Conservation (phyloP, 2,888 invertebrate species). For the Allophyes oxyacanthae region DNA sequence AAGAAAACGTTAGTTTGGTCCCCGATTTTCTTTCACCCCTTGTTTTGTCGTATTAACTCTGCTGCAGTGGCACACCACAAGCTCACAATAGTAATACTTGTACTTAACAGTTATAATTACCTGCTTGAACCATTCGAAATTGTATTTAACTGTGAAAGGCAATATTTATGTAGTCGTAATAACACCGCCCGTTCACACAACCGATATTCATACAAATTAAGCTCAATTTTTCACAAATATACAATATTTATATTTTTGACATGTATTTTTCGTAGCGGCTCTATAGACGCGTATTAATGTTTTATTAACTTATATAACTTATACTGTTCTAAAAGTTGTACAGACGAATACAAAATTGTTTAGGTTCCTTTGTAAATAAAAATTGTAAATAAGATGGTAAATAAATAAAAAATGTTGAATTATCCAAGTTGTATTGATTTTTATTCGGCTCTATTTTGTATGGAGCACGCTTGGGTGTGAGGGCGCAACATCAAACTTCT, state of each 20-base stretch:
- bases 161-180: too few relatives aligned
- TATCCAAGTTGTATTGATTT: constrained; percentile 12
- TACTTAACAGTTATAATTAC: too few relatives aligned
- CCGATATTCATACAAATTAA: constrained; percentile 1
- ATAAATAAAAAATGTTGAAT: constrained; percentile 28
- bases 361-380: constrained; percentile 49
- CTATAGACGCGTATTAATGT: constrained; percentile 9
- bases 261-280: constrained; percentile 31
- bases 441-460: not conserved
- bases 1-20: too few relatives aligned
- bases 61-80: too few relatives aligned
- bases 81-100: too few relatives aligned
- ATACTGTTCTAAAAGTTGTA: constrained; percentile 31
- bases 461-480: too few relatives aligned
- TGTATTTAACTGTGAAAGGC: too few relatives aligned
- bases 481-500: too few relatives aligned
- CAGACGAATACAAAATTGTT: constrained; percentile 34
- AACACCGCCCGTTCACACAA: constrained; percentile 6
- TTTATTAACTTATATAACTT: constrained; percentile 8
- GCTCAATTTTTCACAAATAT: constrained; percentile 27
- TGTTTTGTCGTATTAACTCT: too few relatives aligned
- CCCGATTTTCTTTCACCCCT: too few relatives aligned
- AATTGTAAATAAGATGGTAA: constrained; percentile 43
- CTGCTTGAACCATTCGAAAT: not conserved
- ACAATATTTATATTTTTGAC: constrained; percentile 22